phyloP scores from a whole-genome alignment of 2,888 invertebrate genomes.

The Himalopsyche tibetana region DNA sequence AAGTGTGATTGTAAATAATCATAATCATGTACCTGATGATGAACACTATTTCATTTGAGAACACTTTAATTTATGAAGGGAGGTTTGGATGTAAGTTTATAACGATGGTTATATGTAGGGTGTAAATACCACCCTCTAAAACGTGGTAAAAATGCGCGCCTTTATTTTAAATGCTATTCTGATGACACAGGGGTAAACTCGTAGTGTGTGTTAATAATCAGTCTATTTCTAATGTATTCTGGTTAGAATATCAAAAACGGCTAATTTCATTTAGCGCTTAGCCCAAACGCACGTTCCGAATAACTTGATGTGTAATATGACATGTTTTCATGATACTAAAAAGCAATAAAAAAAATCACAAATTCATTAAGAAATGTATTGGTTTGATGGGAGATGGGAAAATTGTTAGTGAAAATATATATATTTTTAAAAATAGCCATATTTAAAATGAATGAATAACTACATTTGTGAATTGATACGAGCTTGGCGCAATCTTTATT shows the following conservation, averaged over 20 bases:
- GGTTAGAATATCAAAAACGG: not conserved
- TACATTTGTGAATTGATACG: too few species aligned
- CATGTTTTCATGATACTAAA: too few species aligned
- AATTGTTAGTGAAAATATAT: too few species aligned
- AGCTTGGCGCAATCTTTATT: too few species aligned
- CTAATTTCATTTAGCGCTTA: not conserved
- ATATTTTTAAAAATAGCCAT: too few species aligned
- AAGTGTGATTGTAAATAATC: too few species aligned
- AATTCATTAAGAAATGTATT: too few species aligned
- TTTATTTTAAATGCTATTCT: constrained; percentile 61
- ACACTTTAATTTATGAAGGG: not conserved
- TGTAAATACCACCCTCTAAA: constrained; percentile 54
- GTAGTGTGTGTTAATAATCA: not conserved
- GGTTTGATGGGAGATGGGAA: too few species aligned
- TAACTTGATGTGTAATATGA: too few species aligned
- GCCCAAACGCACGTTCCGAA: not conserved
- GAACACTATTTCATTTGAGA: not conserved
- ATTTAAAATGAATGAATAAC: too few species aligned
- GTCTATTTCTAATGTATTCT: not conserved
- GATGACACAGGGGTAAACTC: constrained; percentile 50
- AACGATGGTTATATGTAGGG: not conserved
- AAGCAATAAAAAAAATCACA: too few species aligned
- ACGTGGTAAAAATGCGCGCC: constrained; percentile 61
- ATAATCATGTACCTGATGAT: too few species aligned
- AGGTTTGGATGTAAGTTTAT: constrained; percentile 29